phyloP scores from a whole-genome alignment of 2,797 vertebrate genomes.

The Moxostoma hubbsi region DNA sequence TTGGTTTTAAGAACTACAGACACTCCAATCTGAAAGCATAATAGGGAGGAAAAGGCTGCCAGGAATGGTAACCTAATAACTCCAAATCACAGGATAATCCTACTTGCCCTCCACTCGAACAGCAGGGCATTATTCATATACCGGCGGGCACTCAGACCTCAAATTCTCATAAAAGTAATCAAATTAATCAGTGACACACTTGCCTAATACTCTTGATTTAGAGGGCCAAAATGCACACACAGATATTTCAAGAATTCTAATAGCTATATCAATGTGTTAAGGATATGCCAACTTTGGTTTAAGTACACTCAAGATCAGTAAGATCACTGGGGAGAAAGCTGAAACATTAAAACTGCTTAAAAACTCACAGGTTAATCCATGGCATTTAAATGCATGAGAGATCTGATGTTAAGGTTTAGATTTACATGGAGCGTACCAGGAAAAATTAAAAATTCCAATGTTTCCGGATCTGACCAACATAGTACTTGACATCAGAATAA shows the following conservation, averaged over 20 bases:
- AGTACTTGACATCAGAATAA: conserved; percentile 67
- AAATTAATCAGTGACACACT: conserved; percentile 45
- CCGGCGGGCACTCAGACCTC: conserved; percentile 21
- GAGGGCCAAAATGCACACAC: conserved; percentile 17
- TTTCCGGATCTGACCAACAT: conserved; percentile 60
- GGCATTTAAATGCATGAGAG: conserved; percentile 35
- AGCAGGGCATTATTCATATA: conserved; percentile 42
- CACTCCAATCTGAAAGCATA: conserved; percentile 53
- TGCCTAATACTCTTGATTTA: conserved; percentile 47
- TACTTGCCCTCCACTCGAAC: conserved; percentile 49
- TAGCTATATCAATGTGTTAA: conserved; percentile 34
- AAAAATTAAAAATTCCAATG: conserved; percentile 30
- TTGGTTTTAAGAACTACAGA: conserved; percentile 63
- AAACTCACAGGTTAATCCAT: conserved; percentile 36
- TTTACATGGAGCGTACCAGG: conserved; percentile 60
- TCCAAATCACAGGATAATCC: conserved; percentile 60
- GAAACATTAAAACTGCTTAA: conserved; percentile 14
- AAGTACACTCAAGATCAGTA: not conserved
- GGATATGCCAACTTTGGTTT: conserved; percentile 19
- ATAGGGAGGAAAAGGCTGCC: conserved; percentile 52
- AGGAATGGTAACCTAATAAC: conserved; percentile 63
- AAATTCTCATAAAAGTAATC: conserved; percentile 36
- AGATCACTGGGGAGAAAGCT: not conserved
- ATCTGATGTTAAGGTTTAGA: conserved; percentile 46
- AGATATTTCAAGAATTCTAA: conserved; percentile 48